Evolutionary conservation across 2,888 invertebrate genomes (phyloP).

Genomic region (Pseudococcus longispinus): DNA sequence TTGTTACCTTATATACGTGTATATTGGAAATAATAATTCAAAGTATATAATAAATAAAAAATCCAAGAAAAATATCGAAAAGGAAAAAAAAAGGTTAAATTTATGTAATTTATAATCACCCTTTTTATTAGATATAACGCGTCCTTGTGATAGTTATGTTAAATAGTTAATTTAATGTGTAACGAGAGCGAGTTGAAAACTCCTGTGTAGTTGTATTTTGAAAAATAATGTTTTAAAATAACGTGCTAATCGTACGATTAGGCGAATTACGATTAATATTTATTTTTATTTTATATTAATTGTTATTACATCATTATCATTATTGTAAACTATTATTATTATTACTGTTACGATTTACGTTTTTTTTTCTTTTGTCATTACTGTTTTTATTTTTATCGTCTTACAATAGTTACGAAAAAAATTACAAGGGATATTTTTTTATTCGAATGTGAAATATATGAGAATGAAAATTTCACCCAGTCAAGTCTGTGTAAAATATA

Average conservation of each 20-base stretch:
- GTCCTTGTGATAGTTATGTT: slow-evolving; percentile 56
- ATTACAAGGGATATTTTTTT: slow-evolving; percentile 33
- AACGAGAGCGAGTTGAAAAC: slow-evolving; percentile 27
- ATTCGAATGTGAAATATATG: slow-evolving; percentile 39
- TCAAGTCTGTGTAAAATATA: slow-evolving; percentile 40
- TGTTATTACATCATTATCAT: slow-evolving; percentile 46
- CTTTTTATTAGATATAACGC: slow-evolving; percentile 48
- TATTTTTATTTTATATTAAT: slow-evolving; percentile 46
- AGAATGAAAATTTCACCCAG: slow-evolving; percentile 40
- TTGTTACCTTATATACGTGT: slow-evolving; percentile 42
- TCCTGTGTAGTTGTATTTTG: slow-evolving; percentile 43
- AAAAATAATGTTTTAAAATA: slow-evolving; percentile 38
- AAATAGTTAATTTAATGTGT: slow-evolving; percentile 54
- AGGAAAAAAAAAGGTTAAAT: slow-evolving; percentile 31
- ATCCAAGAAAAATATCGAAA: slow-evolving; percentile 12
- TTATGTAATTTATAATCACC: slow-evolving; percentile 54
- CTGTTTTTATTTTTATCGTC: slow-evolving; percentile 40
- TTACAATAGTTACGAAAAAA: slow-evolving; percentile 44
- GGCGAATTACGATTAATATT: slow-evolving; percentile 42
- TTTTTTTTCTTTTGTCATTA: slow-evolving; percentile 44
- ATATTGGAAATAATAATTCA: background rate
- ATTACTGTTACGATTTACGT: slow-evolving; percentile 46
- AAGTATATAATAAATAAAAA: slow-evolving; percentile 18
- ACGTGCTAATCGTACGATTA: slow-evolving; percentile 39
- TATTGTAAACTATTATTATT: slow-evolving; percentile 47